Percentiles rank a stretch among this genome's conserved stretches.
Evolutionary conservation across 2,888 invertebrate species (phyloP).

Genomic region (Callosobruchus maculatus): DNA sequence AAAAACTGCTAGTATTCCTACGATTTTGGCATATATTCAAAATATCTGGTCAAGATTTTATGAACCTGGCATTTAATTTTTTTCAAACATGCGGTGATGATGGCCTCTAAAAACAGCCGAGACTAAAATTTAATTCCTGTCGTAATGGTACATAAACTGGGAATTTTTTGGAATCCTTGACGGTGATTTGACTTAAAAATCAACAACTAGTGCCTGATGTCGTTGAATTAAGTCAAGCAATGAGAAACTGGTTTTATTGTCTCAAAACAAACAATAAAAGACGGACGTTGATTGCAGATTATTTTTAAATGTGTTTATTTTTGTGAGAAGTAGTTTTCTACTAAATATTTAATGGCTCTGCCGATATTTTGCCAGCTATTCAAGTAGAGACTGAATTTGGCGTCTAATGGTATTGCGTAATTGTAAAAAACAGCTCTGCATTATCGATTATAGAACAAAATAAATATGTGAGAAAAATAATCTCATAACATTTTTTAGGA

Average conservation of each 20-base stretch:
- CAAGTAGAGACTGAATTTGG: background rate
- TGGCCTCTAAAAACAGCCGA: background rate
- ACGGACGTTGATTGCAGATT: background rate
- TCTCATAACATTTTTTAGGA: no score
- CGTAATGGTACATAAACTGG: background rate
- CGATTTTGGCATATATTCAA: background rate
- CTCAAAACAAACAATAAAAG: background rate
- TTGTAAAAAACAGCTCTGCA: background rate
- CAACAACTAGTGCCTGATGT: background rate
- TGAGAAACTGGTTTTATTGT: background rate
- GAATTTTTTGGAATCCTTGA: background rate
- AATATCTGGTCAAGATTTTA: background rate
- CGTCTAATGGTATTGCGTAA: background rate
- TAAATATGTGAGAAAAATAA: no score
- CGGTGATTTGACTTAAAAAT: background rate
- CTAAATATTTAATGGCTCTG: background rate
- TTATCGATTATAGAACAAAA: no score
- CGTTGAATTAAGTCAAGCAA: background rate
- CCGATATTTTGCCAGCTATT: background rate
- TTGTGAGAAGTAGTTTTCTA: slow-evolving; percentile 1
- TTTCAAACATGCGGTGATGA: background rate
- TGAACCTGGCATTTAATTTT: background rate
- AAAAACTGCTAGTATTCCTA: background rate
- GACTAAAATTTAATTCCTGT: background rate
- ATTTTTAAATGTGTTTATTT: background rate